Conservation (phyloP, 2,113 vertebrate species). For the Melanostigma gelatinosum region DNA sequence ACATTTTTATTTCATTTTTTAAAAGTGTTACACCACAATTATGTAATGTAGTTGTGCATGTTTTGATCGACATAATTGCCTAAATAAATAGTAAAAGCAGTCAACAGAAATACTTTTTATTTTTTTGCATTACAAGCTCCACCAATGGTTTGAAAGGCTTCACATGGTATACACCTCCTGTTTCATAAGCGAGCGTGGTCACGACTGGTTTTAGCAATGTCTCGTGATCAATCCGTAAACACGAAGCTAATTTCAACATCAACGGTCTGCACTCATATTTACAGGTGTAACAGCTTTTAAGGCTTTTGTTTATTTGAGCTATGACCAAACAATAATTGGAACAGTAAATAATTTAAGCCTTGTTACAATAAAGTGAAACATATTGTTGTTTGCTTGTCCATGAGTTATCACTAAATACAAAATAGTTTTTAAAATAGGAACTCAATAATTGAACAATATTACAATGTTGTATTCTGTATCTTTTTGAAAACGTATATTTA, state of each 20-base stretch:
- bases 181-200: neutral
- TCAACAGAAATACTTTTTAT: neutral
- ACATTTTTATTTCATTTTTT: neutral
- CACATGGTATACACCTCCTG: neutral
- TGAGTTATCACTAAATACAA: neutral
- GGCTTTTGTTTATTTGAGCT: neutral
- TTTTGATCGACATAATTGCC: neutral
- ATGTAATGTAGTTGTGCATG: neutral
- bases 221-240: neutral
- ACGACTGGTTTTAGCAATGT: neutral
- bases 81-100: neutral
- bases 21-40: neutral
- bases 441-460: neutral
- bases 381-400: neutral
- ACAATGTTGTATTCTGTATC: neutral
- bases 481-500: neutral
- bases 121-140: neutral
- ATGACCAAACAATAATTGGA: neutral
- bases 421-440: neutral
- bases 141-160: neutral
- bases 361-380: neutral
- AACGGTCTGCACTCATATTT: neutral
- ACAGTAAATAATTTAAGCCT: neutral
- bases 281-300: neutral
- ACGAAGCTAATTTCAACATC: neutral